Evolutionary conservation across 2,797 vertebrate species (phyloP).

Genomic region (Paedocypris micromegethes): DNA sequence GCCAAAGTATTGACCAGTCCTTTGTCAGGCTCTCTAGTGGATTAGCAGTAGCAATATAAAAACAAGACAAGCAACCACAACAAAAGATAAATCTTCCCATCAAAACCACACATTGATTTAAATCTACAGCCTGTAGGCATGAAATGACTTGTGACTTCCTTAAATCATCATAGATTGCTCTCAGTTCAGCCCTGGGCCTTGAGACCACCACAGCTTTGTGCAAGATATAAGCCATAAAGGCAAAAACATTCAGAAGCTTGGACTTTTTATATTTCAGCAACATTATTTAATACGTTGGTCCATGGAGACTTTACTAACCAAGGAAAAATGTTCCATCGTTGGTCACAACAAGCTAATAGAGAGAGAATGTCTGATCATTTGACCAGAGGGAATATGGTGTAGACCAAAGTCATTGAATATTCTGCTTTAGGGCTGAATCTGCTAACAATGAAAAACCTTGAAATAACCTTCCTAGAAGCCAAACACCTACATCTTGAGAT

Average conservation of each 20-base stretch:
- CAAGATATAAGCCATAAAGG: neutral
- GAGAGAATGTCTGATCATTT: conserved; percentile 3
- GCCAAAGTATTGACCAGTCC: neutral
- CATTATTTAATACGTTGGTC: too few species aligned
- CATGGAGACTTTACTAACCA: too few species aligned
- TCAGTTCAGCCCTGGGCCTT: conserved; percentile 7
- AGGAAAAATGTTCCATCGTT: neutral
- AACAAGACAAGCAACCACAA: neutral
- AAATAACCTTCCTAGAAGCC: neutral
- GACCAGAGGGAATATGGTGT: conserved; percentile 1
- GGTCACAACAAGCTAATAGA: neutral
- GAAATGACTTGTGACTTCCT: conserved; percentile 48
- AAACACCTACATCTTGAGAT: too few species aligned
- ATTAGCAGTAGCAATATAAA: conserved; percentile 3
- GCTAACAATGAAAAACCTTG: neutral
- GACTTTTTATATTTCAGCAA: too few species aligned
- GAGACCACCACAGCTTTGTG: neutral
- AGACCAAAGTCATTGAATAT: neutral
- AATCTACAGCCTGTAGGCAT: conserved; percentile 26
- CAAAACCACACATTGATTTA: conserved; percentile 47
- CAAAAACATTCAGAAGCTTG: too few species aligned
- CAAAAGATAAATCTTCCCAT: conserved; percentile 47
- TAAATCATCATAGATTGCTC: conserved; percentile 62
- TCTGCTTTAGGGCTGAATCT: neutral
- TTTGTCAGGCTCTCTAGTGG: neutral